A percentile compares a stretch with the other conserved stretches of the same genome.
Conservation (phyloP, 2,797 vertebrate genomes). For the Miichthys miiuy region DNA sequence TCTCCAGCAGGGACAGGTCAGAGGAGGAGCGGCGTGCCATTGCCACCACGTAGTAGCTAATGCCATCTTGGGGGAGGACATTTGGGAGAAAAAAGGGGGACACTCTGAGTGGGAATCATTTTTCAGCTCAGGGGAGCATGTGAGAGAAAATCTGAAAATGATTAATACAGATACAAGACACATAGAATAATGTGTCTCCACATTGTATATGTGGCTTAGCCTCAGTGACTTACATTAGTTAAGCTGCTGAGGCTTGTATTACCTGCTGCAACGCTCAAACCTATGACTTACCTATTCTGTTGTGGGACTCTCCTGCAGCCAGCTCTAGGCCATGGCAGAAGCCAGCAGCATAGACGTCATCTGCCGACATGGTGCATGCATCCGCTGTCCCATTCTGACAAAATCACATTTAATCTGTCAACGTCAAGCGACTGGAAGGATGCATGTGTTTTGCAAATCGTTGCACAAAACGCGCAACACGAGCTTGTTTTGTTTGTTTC, state of each 20-base stretch:
- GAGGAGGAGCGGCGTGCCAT: constrained; percentile 85
- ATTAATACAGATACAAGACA: background rate
- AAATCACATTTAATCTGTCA: constrained; percentile 28
- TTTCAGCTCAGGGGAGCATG: background rate
- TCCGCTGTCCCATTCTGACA: constrained; percentile 86
- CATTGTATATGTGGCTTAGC: background rate
- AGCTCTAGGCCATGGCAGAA: constrained; percentile 86
- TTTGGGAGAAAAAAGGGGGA: background rate
- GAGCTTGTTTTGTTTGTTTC: background rate
- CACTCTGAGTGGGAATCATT: background rate
- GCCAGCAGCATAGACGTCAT: constrained; percentile 87
- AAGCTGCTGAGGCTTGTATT: background rate
- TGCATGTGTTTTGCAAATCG: background rate
- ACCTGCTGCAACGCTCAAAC: background rate
- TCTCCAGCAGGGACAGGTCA: constrained; percentile 87
- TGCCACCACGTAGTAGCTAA: constrained; percentile 87
- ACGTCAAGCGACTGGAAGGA: background rate
- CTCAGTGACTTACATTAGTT: background rate
- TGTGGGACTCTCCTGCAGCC: constrained; percentile 87
- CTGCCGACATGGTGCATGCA: constrained; percentile 85
- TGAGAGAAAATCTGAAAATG: background rate
- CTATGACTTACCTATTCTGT: constrained; percentile 79
- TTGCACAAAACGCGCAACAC: no score
- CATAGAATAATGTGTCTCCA: background rate
- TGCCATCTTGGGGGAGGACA: constrained; percentile 74